Evolutionary conservation across 2,113 vertebrate genomes (phyloP).

Genomic region (Platichthys flesus): DNA sequence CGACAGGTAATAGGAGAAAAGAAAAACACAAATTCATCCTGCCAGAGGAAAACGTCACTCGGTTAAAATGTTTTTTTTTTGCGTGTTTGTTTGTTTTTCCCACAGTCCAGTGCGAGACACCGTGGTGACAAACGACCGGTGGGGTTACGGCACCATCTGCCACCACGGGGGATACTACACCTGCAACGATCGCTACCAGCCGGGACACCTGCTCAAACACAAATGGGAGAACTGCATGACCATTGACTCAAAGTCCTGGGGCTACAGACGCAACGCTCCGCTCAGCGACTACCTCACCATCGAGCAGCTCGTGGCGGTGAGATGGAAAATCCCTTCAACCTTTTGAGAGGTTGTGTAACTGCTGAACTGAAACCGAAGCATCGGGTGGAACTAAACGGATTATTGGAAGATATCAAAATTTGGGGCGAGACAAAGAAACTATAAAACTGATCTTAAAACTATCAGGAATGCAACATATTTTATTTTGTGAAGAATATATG

Average conservation of each 20-base stretch:
- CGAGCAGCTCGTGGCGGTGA: slow-evolving; percentile 87
- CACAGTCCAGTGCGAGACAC: slow-evolving; percentile 90
- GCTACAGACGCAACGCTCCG: slow-evolving; percentile 88
- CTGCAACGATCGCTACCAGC: slow-evolving; percentile 91
- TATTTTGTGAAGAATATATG: too few species aligned
- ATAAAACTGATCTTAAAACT: too few species aligned
- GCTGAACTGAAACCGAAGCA: not conserved
- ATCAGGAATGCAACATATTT: too few species aligned
- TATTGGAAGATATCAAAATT: not conserved
- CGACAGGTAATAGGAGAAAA: slow-evolving; percentile 85
- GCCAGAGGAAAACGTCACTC: not conserved
- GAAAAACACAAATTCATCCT: not conserved
- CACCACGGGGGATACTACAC: slow-evolving; percentile 93
- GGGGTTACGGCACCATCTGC: slow-evolving; percentile 89
- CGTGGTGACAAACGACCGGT: slow-evolving; percentile 96
- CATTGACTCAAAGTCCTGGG: slow-evolving; percentile 91
- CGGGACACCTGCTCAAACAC: slow-evolving; percentile 88
- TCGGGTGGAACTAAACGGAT: not conserved
- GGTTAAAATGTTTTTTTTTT: too few species aligned
- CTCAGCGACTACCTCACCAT: slow-evolving; percentile 87
- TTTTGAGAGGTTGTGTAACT: not conserved
- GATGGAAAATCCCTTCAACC: slow-evolving; percentile 5
- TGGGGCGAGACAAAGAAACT: too few species aligned
- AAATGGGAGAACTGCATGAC: slow-evolving; percentile 99
- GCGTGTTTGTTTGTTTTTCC: not conserved